Conservation (phyloP, 2,888 invertebrate species). For the Folsomia candida region DNA sequence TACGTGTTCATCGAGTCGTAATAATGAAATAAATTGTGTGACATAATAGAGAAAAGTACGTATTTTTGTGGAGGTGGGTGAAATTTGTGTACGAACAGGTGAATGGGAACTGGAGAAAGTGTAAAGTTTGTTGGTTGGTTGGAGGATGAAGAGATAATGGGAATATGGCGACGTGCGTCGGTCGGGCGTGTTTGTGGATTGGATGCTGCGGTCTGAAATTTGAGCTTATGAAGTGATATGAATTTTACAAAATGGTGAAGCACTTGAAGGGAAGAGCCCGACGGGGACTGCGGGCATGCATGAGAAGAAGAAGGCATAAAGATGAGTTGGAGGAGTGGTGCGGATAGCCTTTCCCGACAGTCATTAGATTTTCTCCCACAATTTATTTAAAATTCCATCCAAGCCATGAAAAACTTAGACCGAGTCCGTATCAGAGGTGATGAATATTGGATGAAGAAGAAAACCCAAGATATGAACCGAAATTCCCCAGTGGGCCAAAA, state of each 20-base stretch:
- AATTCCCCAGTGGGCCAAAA: conserved; percentile 50
- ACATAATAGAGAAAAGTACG: background rate
- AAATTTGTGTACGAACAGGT: background rate
- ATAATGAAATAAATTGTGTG: background rate
- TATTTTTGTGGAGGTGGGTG: too few relatives aligned
- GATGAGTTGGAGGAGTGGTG: conserved; percentile 23
- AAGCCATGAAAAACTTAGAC: conserved; percentile 51
- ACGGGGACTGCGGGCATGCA: conserved; percentile 13
- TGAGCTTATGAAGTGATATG: conserved; percentile 46
- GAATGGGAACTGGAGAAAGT: background rate
- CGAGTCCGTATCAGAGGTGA: conserved; percentile 49
- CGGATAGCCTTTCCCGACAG: conserved; percentile 46
- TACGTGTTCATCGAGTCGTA: too few relatives aligned
- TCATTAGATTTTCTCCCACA: conserved; percentile 52
- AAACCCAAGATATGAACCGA: conserved; percentile 43
- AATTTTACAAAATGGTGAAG: conserved; percentile 48
- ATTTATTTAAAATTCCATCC: conserved; percentile 52
- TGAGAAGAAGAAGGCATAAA: conserved; percentile 4
- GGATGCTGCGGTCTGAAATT: conserved; percentile 24
- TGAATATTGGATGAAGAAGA: conserved; percentile 51
- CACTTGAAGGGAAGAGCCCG: conserved; percentile 25
- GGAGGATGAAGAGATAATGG: background rate
- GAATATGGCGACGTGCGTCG: background rate
- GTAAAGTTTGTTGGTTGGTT: too few relatives aligned
- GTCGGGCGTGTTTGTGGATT: background rate